Conservation (phyloP, 2,113 vertebrate genomes). For the Rhinopomastus cyanomelas region DNA sequence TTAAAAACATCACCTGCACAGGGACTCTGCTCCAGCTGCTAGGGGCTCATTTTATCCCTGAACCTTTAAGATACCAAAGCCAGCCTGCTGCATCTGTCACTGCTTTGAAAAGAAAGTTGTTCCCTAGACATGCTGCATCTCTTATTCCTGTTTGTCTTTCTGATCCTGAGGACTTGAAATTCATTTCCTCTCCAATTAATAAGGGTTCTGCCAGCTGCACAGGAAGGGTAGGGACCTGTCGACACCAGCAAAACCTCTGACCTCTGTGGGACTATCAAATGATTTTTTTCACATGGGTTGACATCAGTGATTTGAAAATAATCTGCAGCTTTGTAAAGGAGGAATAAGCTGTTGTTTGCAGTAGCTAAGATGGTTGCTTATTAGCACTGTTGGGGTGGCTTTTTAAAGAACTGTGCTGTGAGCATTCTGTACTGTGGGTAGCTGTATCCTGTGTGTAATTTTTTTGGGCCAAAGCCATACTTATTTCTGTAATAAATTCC, state of each 20-base stretch:
- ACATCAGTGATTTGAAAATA: neutral
- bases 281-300: neutral
- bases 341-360: neutral
- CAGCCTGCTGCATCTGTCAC: slow-evolving; percentile 24
- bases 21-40: slow-evolving; percentile 21
- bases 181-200: neutral
- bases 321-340: neutral
- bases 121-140: neutral
- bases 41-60: slow-evolving; percentile 3
- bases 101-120: neutral
- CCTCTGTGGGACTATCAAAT: neutral
- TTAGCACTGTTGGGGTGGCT: neutral
- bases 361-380: neutral
- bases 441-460: neutral
- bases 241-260: neutral
- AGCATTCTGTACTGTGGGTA: neutral
- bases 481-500: slow-evolving; percentile 30
- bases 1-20: slow-evolving; percentile 31
- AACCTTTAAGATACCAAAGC: slow-evolving; percentile 5
- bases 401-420: neutral
- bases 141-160: neutral
- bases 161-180: neutral
- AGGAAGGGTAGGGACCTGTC: neutral
- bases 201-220: neutral
- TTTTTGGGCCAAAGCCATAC: neutral